Conservation (phyloP, 1,140 invertebrate species). For the Spodoptera frugiperda region DNA sequence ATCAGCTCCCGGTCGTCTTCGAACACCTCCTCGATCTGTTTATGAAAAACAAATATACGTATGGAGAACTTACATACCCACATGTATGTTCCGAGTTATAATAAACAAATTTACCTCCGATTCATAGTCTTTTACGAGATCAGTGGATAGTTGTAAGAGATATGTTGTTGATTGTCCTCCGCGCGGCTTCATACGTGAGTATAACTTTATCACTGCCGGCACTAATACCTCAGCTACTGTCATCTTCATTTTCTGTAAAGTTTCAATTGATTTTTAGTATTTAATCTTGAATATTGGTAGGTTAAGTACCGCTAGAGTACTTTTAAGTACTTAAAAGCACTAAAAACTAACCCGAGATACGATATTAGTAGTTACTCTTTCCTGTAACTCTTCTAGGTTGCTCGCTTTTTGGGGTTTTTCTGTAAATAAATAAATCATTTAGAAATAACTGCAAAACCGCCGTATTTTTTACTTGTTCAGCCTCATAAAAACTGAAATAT, state of each 20-base stretch:
- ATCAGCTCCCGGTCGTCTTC: constrained; percentile 79
- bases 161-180: constrained; percentile 74
- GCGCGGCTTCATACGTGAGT: constrained; percentile 65
- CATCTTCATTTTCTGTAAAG: constrained; percentile 77
- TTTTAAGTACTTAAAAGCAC: neutral
- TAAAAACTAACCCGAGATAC: constrained; percentile 76
- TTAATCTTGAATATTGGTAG: neutral
- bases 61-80: too few species aligned
- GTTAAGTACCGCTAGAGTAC: too few species aligned
- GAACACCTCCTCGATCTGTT: constrained; percentile 78
- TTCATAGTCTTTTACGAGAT: constrained; percentile 75
- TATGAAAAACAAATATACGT: neutral
- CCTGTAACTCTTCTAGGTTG: constrained; percentile 76
- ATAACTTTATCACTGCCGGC: constrained; percentile 74
- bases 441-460: neutral
- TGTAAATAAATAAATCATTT: constrained; percentile 49
- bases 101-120: constrained; percentile 64
- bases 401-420: constrained; percentile 70
- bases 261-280: neutral
- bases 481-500: constrained; percentile 15
- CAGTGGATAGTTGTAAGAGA: constrained; percentile 76
- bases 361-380: constrained; percentile 79
- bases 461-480: too few species aligned
- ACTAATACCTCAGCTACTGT: constrained; percentile 79
- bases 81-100: too few species aligned